phyloP scores from a whole-genome alignment of 2,797 vertebrate species.

The Lithobates pipiens region DNA sequence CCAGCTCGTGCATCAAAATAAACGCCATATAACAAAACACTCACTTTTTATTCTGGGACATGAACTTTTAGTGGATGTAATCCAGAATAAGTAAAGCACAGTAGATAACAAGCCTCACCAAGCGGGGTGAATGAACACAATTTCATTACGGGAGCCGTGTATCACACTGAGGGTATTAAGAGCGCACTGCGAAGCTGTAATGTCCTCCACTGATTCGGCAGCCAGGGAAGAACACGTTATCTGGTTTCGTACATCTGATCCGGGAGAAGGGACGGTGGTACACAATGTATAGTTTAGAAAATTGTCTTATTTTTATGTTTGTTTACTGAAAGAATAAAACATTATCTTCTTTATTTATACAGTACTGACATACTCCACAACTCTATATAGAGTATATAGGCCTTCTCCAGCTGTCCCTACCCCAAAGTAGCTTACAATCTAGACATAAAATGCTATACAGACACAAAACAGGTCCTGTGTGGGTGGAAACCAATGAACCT shows the following conservation, averaged over 20 bases:
- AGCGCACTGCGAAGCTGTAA: slow-evolving; percentile 4
- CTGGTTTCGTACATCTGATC: background rate
- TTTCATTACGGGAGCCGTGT: slow-evolving; percentile 41
- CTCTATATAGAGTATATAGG: no score
- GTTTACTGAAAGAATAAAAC: background rate
- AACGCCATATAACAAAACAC: slow-evolving; percentile 41
- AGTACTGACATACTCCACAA: no score
- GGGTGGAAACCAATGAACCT: no score
- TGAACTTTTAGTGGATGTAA: slow-evolving; percentile 47
- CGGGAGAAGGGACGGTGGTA: background rate
- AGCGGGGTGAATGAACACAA: slow-evolving; percentile 45
- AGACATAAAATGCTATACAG: no score
- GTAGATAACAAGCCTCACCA: slow-evolving; percentile 31
- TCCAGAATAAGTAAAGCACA: slow-evolving; percentile 32
- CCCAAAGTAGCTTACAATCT: no score
- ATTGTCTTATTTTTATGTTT: background rate
- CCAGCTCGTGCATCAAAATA: slow-evolving; percentile 41
- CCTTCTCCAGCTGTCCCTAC: no score
- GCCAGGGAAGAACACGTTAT: slow-evolving; percentile 4
- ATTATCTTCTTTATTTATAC: background rate
- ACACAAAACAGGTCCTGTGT: no score
- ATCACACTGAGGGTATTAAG: slow-evolving; percentile 43
- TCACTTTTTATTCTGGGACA: slow-evolving; percentile 46
- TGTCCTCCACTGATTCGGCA: slow-evolving; percentile 6
- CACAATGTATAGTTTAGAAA: background rate